Conservation (phyloP, 2,888 invertebrate genomes). For the Tipula confusa region DNA sequence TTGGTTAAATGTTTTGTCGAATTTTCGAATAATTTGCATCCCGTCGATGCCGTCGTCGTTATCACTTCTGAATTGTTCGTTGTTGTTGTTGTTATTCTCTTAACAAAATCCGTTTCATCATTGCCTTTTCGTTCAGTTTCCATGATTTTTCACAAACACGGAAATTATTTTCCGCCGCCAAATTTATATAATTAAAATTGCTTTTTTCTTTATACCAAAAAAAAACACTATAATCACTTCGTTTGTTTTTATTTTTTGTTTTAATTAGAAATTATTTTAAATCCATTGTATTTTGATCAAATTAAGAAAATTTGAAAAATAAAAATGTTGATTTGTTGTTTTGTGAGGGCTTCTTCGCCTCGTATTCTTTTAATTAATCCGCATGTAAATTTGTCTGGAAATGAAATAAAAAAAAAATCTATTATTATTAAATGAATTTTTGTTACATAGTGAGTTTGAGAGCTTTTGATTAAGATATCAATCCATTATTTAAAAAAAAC, state of each 20-base stretch:
- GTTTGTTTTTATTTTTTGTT: not conserved
- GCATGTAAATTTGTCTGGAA: not conserved
- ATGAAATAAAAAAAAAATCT: not conserved
- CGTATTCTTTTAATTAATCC: not conserved
- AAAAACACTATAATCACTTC: not conserved
- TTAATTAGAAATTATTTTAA: too few species aligned
- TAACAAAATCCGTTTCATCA: not conserved
- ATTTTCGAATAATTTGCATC: not conserved
- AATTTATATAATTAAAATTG: not conserved
- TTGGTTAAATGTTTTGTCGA: slow-evolving; percentile 33
- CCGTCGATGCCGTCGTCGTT: not conserved
- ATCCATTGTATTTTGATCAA: not conserved
- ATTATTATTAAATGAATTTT: not conserved
- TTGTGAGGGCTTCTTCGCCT: not conserved
- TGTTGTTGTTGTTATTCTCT: too few species aligned
- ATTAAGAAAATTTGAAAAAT: not conserved
- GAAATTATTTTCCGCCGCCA: not conserved
- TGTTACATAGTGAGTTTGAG: too few species aligned
- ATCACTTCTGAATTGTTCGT: not conserved
- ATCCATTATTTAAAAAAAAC: too few species aligned
- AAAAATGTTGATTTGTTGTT: not conserved
- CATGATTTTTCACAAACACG: too few species aligned
- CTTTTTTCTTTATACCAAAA: not conserved
- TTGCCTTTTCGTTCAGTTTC: not conserved
- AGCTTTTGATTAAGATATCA: too few species aligned